phyloP scores from a whole-genome alignment of 2,797 vertebrate species.

The Centroberyx gerrardi region DNA sequence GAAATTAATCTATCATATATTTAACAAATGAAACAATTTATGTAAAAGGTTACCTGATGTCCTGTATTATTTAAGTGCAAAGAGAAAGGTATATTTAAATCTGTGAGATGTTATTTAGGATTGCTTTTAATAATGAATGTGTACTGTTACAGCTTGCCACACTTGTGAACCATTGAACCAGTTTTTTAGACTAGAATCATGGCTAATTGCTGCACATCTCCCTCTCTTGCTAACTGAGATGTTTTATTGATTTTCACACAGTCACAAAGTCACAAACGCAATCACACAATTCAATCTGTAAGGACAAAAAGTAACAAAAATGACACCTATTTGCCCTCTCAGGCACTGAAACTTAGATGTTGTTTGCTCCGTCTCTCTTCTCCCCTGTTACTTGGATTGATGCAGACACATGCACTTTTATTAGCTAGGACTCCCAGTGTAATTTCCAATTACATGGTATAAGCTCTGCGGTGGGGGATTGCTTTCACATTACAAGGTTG shows the following conservation, averaged over 20 bases:
- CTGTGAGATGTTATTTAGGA: not conserved
- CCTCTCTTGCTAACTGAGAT: not conserved
- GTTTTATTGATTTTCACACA: conserved; percentile 42
- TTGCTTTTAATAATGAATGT: conserved; percentile 41
- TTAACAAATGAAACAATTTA: conserved; percentile 36
- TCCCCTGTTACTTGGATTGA: conserved; percentile 52
- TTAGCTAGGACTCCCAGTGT: conserved; percentile 42
- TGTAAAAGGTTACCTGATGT: conserved; percentile 32
- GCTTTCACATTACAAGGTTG: conserved; percentile 48
- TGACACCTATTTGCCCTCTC: conserved; percentile 55
- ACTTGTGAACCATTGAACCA: not conserved
- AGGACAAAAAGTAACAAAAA: conserved; percentile 33
- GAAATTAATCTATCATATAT: conserved; percentile 48
- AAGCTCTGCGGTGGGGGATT: conserved; percentile 50
- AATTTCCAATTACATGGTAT: conserved; percentile 60
- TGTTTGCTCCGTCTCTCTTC: conserved; percentile 39
- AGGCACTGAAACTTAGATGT: conserved; percentile 25
- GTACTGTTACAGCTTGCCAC: conserved; percentile 16
- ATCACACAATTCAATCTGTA: conserved; percentile 54
- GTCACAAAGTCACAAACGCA: conserved; percentile 42
- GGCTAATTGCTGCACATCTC: conserved; percentile 26
- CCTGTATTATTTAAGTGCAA: no score
- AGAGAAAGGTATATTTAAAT: conserved; percentile 5
- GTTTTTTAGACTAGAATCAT: not conserved
- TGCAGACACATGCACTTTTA: conserved; percentile 29